Evolutionary conservation across 2,113 vertebrate genomes (phyloP), one percentile per base, ranked within the genome.

Genomic region (Murina feae): DNA sequence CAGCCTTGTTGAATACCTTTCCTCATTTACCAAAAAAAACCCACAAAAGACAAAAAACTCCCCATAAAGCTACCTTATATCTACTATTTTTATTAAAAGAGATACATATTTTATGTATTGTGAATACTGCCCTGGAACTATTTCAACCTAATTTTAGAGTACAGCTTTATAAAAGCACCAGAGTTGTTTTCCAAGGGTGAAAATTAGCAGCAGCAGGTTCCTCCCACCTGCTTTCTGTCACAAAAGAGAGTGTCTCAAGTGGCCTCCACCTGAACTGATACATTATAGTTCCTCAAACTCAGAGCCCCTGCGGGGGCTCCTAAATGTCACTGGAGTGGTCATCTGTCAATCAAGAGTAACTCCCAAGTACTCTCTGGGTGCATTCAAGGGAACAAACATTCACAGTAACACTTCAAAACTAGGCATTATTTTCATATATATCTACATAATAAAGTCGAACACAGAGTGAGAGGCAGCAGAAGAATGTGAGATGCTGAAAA

Each of bases 271-370:
- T 32, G 44, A 72, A 93, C 30, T 84, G 78, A 96, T 25, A 71
- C 18, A 86, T 58, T 90, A 21, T 0, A 58, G 39, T 44, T 60
- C 10, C 32, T 75, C 42, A 65, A 79, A 65, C 21, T 20, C 12
- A 42, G 35, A 79, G 47, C 5, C 75, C 51, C 58, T 30, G 28
- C 6, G 11, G 83, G 69, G 49, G 21, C 42, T 91, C 16, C 82
- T 79, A 39, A 79, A 58, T 58, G 80, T 80, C 49, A 25, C 72
- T 6, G 32, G 42, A n/a, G 81, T 88, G 90, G 87, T 69, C 90
- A 88, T 75, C 42, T 86, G 49, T 90, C 86, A 72, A 93, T 86
- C 89, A 86, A 90, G 23, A 72, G 23, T 20, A 85, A 88, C 17
- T 63, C 51, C 42, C 3, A 79, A 79, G 47, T 30, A 20, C 37